These are phyloP conservation scores for Macrosoma leucophasiata DNA, from an alignment of 2,888 invertebrate species.

Conservation along the genomic window DNA sequence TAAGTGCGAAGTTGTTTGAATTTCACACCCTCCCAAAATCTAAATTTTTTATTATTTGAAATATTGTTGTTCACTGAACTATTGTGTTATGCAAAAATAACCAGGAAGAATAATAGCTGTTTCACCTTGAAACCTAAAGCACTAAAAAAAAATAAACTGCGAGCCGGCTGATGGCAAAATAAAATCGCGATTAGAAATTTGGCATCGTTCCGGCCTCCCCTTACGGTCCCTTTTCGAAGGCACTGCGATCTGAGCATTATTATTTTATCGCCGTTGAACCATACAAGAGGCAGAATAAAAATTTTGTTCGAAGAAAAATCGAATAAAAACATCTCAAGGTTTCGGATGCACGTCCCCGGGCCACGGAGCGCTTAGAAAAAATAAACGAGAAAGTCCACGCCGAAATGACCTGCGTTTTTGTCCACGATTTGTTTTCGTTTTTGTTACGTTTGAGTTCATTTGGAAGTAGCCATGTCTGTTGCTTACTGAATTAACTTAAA, in stretches of 20 bases:
- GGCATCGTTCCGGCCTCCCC: constrained; percentile 51
- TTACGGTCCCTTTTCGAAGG: constrained; percentile 57
- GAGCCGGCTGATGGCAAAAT: constrained; percentile 53
- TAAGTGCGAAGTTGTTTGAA: too few species aligned
- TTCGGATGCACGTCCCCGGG: constrained; percentile 71
- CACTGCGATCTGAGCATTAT: constrained; percentile 51
- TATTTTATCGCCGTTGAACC: constrained; percentile 67
- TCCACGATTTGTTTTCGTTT: constrained; percentile 72
- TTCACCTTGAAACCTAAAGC: constrained; percentile 54
- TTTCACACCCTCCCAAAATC: too few species aligned
- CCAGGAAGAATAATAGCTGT: constrained; percentile 37
- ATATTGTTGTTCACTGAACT: constrained; percentile 35
- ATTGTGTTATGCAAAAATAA: constrained; percentile 24
- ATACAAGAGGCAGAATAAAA: constrained; percentile 60
- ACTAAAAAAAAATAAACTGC: constrained; percentile 55
- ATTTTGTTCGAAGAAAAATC: constrained; percentile 52
- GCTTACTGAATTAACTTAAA: constrained; percentile 74
- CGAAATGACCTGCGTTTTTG: constrained; percentile 75
- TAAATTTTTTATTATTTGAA: too few species aligned
- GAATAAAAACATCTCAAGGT: constrained; percentile 59
- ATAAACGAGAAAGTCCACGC: constrained; percentile 68
- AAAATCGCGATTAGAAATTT: constrained; percentile 67
- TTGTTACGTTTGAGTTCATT: constrained; percentile 74
- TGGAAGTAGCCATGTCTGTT: constrained; percentile 71
- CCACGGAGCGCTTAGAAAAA: constrained; percentile 60